Evolutionary conservation across 2,888 invertebrate genomes (phyloP).

Genomic region (Lasioglossum oenotherae): DNA sequence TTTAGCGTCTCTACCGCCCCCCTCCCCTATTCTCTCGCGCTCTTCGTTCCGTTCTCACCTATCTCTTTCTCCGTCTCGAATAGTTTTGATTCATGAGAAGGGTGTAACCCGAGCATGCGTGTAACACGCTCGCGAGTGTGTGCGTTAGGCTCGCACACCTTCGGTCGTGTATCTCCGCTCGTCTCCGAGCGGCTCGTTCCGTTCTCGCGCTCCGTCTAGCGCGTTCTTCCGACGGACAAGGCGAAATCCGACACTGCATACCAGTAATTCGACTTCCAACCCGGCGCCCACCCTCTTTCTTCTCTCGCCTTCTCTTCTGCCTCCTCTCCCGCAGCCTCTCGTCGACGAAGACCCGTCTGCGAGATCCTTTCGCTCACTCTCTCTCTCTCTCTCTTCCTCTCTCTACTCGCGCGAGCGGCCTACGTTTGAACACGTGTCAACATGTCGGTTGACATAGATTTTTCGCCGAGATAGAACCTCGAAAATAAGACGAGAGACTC

Average conservation of each 20-base stretch:
- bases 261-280: slow-evolving; percentile 73
- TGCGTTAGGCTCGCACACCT: slow-evolving; percentile 60
- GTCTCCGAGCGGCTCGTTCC: slow-evolving; percentile 53
- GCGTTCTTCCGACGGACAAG: slow-evolving; percentile 69
- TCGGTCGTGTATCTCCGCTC: slow-evolving; percentile 52
- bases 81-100: slow-evolving; percentile 76
- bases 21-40: background rate
- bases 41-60: slow-evolving; percentile 1
- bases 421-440: slow-evolving; percentile 81
- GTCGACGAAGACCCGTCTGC: slow-evolving; percentile 25
- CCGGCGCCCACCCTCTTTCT: slow-evolving; percentile 58
- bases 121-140: slow-evolving; percentile 47
- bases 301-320: slow-evolving; percentile 34
- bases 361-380: background rate
- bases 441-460: slow-evolving; percentile 82
- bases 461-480: slow-evolving; percentile 76
- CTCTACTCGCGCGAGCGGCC: slow-evolving; percentile 64
- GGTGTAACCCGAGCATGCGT: slow-evolving; percentile 71
- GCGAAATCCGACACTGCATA: slow-evolving; percentile 81
- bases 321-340: slow-evolving; percentile 12
- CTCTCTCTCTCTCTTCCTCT: background rate
- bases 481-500: slow-evolving; percentile 71
- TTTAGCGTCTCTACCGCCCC: slow-evolving; percentile 3
- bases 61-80: slow-evolving; percentile 63
- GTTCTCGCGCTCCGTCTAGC: slow-evolving; percentile 55